These are phyloP conservation scores for Sturnus vulgaris DNA, from an alignment of 2,113 vertebrate genomes.

Conservation along the genomic window DNA sequence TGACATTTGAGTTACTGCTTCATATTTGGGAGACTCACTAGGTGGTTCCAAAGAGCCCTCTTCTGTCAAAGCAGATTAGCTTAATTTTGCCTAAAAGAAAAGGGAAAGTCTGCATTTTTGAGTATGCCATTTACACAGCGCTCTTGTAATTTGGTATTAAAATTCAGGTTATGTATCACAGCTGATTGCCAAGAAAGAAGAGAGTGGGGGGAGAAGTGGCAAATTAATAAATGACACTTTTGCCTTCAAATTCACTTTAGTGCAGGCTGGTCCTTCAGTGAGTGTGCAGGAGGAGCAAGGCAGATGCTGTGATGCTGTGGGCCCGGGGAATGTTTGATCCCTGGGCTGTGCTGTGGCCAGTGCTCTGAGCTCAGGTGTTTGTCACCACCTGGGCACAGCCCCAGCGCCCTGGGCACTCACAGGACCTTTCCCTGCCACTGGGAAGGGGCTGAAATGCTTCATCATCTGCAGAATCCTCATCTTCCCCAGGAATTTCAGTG, in stretches of 20 bases:
- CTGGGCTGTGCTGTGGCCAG: fast-evolving
- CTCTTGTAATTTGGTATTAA: conserved; percentile 63
- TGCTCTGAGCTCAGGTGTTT: no score
- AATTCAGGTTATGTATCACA: conserved; percentile 58
- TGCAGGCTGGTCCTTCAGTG: not conserved
- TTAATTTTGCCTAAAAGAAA: conserved; percentile 63
- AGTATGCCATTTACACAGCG: not conserved
- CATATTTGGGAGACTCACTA: conserved; percentile 70
- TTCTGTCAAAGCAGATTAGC: conserved; percentile 73
- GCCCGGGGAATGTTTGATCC: not conserved
- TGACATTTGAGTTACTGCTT: conserved; percentile 80
- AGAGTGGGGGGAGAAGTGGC: not conserved
- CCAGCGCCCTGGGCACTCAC: fast-evolving
- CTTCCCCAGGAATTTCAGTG: not conserved
- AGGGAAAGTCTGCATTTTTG: conserved; percentile 7
- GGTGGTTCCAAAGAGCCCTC: conserved; percentile 68
- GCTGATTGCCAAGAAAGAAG: conserved; percentile 54
- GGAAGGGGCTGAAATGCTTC: not conserved
- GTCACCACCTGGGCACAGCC: not conserved
- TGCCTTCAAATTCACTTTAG: conserved; percentile 56
- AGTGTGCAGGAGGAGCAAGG: not conserved
- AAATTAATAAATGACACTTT: conserved; percentile 62
- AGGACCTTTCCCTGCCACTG: fast-evolving
- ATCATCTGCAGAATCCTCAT: fast-evolving
- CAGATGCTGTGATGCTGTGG: fast-evolving